phyloP scores from a whole-genome alignment of 2,888 invertebrate species.

The Pseudolycoriella hygida region DNA sequence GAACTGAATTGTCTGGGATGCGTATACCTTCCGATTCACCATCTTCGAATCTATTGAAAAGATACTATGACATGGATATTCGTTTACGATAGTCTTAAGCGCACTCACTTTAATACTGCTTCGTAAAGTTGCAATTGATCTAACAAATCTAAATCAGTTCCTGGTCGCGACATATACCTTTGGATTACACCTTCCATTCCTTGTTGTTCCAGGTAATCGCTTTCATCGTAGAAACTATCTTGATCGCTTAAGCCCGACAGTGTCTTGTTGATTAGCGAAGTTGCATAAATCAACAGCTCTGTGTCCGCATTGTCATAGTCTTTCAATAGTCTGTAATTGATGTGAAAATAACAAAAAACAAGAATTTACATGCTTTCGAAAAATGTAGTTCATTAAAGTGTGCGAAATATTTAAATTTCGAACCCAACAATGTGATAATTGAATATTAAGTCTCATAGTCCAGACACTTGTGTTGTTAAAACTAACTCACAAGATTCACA shows the following conservation, averaged over 20 bases:
- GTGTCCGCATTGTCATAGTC: conserved; percentile 94
- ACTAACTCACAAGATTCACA: no score
- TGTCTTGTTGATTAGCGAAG: conserved; percentile 90
- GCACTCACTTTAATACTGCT: conserved; percentile 77
- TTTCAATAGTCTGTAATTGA: conserved; percentile 47
- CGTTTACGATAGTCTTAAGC: not conserved
- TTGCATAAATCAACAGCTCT: conserved; percentile 88
- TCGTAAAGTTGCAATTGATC: conserved; percentile 92
- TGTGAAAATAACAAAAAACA: not conserved
- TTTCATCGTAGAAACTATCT: conserved; percentile 94
- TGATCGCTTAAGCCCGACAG: conserved; percentile 85
- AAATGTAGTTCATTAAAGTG: no score
- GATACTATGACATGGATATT: no score
- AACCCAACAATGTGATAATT: no score
- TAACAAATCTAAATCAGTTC: conserved; percentile 80
- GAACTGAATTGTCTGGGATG: conserved; percentile 45
- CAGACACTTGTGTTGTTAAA: no score
- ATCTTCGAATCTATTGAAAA: conserved; percentile 33
- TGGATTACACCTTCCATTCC: conserved; percentile 77
- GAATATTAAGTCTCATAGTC: no score
- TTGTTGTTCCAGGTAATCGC: conserved; percentile 87
- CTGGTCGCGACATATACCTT: conserved; percentile 78
- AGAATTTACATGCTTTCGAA: not conserved
- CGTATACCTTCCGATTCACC: conserved; percentile 31
- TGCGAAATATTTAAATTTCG: no score